Conservation (phyloP, 2,888 invertebrate genomes). For the Lacanobia oleracea region DNA sequence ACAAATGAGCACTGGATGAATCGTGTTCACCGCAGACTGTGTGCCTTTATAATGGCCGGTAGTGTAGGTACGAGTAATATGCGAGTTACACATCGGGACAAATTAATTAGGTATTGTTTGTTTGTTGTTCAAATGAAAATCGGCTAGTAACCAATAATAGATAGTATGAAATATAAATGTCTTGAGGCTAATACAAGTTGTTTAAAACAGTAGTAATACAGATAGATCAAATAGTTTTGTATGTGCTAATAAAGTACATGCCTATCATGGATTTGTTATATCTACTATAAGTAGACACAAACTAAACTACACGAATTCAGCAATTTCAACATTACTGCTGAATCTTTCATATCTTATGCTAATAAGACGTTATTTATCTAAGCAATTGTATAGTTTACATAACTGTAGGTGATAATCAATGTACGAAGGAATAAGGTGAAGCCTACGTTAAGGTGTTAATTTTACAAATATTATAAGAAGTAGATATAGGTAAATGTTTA, state of each 20-base stretch:
- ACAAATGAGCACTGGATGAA: too few relatives aligned
- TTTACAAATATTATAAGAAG: background rate
- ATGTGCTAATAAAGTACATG: background rate
- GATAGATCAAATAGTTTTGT: background rate
- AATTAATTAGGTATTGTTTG: too few relatives aligned
- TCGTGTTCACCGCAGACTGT: too few relatives aligned
- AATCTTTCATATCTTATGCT: slow-evolving; percentile 19
- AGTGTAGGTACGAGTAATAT: too few relatives aligned
- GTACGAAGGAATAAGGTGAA: background rate
- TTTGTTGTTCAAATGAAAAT: too few relatives aligned
- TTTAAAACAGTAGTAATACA: background rate
- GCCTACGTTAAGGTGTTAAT: slow-evolving; percentile 18
- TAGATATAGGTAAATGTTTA: background rate
- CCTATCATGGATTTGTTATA: background rate
- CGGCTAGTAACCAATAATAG: too few relatives aligned
- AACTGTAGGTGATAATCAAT: slow-evolving; percentile 27
- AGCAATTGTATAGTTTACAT: slow-evolving; percentile 10
- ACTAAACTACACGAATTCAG: background rate
- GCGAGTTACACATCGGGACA: too few relatives aligned
- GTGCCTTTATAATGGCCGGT: too few relatives aligned
- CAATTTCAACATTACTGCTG: slow-evolving; percentile 2
- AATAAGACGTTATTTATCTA: slow-evolving; percentile 19
- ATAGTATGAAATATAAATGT: too few relatives aligned
- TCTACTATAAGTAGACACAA: background rate
- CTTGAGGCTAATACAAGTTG: background rate